phyloP scores from a whole-genome alignment of 2,797 vertebrate species.

The Sphenopsis melanotis region DNA sequence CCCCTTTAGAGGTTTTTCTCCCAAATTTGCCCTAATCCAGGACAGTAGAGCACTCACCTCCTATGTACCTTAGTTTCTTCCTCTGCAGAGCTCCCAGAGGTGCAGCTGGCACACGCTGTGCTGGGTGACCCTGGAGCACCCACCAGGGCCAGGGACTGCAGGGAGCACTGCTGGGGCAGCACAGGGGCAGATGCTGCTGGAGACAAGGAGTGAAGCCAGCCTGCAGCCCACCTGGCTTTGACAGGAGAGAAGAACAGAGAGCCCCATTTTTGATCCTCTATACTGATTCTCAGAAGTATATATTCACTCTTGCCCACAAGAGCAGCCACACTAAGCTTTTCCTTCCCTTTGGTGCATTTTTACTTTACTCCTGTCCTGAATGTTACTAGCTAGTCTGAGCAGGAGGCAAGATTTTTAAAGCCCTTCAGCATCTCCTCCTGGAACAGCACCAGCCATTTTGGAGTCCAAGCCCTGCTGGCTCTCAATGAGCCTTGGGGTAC shows the following conservation, averaged over 20 bases:
- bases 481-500: background rate
- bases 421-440: background rate
- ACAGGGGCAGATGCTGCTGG: background rate
- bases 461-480: background rate
- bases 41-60: background rate
- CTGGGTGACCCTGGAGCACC: fast-evolving
- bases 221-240: fast-evolving
- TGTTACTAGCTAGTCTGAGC: background rate
- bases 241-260: background rate
- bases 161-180: background rate
- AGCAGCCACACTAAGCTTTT: background rate
- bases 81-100: background rate
- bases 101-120: fast-evolving
- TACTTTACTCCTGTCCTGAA: background rate
- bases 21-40: background rate
- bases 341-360: background rate
- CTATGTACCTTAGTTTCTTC: fast-evolving
- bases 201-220: fast-evolving
- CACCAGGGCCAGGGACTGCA: fast-evolving
- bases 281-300: background rate
- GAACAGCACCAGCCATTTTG: background rate
- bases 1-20: background rate
- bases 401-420: background rate
- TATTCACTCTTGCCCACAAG: background rate
- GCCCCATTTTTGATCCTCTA: background rate